Base-by-base conservation (phyloP, 2,888 invertebrate genomes). In the Toxonevra muliebris region DNA sequence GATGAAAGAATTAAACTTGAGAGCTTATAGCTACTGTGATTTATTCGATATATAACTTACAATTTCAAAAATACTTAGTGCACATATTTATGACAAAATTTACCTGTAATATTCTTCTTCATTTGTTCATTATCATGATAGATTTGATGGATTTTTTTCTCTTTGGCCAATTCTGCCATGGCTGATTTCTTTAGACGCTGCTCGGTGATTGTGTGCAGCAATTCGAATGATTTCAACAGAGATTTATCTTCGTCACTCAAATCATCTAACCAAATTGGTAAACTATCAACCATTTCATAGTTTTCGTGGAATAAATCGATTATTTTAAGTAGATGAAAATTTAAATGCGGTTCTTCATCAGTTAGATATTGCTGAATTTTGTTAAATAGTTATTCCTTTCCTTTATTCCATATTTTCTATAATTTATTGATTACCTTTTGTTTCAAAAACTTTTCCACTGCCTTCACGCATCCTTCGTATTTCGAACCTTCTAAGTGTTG, bases 141-240 rank as follows among this genome's bases (percentile, higher is more conserved):
- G n/a, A 76, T 64, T 55, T 74, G 68, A 68, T 77, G 76, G 13
- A 76, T 68, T 45, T 67, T 66, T 64, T 74, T 76, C 61, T 77
- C 77, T 30, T 71, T 75, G 13, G 61, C 65, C 43, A 76, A 60
- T 69, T 76, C 76, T 1, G 71, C 69, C 42, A 71, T 61, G 0
- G 76, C 77, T 0, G 75, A 72, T 43, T 74, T 76, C n/a, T 69
- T 71, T 7, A 77, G 60, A 11, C 75, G 71, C n/a, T 71, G 64
- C 17, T 75, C 72, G 7, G 74, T 70, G 20, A 76, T 72, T 11
- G 45, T 67, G 42, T 70, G 66, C 42, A 76, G 52, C 5, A 74
- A 45, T 19, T 71, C 60, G 53, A 77, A 74, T 10, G 71, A 40
- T 1, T 73, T 65, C 41, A 77, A 30, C n/a, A 77, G 54, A 10